Evolutionary conservation across 2,888 invertebrate species (phyloP).

Genomic region (Chalcis sispes): DNA sequence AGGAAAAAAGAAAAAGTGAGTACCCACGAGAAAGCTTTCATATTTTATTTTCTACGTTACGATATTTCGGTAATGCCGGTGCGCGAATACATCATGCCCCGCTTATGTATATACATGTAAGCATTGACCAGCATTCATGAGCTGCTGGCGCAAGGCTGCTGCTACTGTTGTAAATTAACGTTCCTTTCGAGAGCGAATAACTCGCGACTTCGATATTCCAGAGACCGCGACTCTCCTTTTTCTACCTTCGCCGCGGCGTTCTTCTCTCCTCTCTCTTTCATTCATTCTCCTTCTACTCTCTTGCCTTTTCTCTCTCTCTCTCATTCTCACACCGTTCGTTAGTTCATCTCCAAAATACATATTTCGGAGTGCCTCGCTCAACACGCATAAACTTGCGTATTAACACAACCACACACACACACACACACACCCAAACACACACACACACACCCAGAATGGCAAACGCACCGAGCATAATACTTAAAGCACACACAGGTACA

Average conservation of each 20-base stretch:
- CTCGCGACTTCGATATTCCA: too few species aligned
- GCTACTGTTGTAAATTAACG: conserved; percentile 12
- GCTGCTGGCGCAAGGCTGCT: too few species aligned
- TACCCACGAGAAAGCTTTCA: too few species aligned
- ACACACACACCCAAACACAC: background rate
- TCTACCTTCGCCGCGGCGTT: conserved; percentile 25
- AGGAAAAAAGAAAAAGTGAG: too few species aligned
- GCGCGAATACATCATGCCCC: too few species aligned
- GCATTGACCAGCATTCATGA: too few species aligned
- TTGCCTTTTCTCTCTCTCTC: background rate
- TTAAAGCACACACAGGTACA: too few species aligned
- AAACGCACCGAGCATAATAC: background rate
- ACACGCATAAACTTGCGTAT: background rate
- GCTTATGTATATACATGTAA: too few species aligned
- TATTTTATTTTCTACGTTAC: too few species aligned
- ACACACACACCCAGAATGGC: conserved; percentile 24
- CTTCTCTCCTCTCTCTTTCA: conserved; percentile 39
- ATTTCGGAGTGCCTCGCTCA: background rate
- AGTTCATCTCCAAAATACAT: background rate
- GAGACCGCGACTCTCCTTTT: conserved; percentile 47
- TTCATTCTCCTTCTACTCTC: conserved; percentile 23
- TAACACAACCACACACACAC: background rate
- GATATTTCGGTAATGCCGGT: too few species aligned
- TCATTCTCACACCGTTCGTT: background rate
- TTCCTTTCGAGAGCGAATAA: conserved; percentile 41